Evolutionary conservation across 2,113 vertebrate species (phyloP).

Genomic region (Pipa parva): DNA sequence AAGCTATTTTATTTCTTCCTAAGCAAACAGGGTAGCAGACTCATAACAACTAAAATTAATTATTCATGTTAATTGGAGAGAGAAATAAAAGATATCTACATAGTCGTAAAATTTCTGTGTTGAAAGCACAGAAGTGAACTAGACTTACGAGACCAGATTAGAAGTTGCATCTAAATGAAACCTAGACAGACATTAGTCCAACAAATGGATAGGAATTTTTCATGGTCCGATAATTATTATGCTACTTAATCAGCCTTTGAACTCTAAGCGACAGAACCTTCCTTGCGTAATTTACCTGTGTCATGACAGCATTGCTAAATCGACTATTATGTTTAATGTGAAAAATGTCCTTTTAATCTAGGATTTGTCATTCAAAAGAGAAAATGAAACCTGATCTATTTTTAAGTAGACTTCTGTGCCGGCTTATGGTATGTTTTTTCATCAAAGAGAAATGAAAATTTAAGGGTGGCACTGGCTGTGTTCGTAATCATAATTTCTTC

Average conservation of each 20-base stretch:
- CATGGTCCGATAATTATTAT: too few relatives aligned
- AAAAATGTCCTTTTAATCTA: too few relatives aligned
- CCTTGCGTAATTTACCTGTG: not conserved
- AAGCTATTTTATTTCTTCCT: constrained; percentile 1
- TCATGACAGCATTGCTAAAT: not conserved
- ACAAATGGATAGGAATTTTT: constrained; percentile 7
- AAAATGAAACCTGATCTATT: too few relatives aligned
- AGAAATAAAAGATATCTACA: not conserved
- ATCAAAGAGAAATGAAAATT: too few relatives aligned
- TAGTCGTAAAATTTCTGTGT: not conserved
- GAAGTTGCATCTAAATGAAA: constrained; percentile 16
- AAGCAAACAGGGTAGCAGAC: constrained; percentile 1
- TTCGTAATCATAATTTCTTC: too few relatives aligned
- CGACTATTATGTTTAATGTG: not conserved
- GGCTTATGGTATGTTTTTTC: too few relatives aligned
- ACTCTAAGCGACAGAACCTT: constrained; percentile 9
- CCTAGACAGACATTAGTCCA: constrained; percentile 10
- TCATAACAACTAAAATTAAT: constrained; percentile 7
- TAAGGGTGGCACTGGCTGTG: too few relatives aligned
- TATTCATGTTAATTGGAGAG: constrained; percentile 1
- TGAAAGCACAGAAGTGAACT: not conserved
- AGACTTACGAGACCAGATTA: not conserved
- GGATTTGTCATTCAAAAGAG: too few relatives aligned
- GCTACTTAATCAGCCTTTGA: too few relatives aligned
- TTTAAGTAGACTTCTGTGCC: too few relatives aligned